phyloP scores from a whole-genome alignment of 2,888 invertebrate species.

The Agrilus cyanescens region DNA sequence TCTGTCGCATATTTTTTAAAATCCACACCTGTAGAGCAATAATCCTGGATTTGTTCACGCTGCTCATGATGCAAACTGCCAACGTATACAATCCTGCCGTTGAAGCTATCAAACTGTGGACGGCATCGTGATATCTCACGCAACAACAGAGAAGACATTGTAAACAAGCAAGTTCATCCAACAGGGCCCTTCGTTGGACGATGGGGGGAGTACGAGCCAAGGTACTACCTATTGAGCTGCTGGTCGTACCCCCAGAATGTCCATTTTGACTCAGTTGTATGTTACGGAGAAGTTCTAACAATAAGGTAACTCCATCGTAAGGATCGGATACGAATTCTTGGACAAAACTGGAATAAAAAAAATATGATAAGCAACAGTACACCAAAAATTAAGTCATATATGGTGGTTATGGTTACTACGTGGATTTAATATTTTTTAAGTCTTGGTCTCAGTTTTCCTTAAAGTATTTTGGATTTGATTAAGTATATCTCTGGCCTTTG shows the following conservation, averaged over 20 bases:
- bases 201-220: slow-evolving; percentile 48
- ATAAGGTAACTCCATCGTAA: slow-evolving; percentile 72
- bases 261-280: slow-evolving; percentile 72
- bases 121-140: slow-evolving; percentile 66
- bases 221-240: slow-evolving; percentile 28
- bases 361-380: neutral
- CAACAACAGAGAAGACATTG: slow-evolving; percentile 77
- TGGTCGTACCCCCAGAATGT: slow-evolving; percentile 26
- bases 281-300: slow-evolving; percentile 74
- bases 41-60: slow-evolving; percentile 73
- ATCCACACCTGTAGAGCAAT: slow-evolving; percentile 67
- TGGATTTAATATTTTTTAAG: too few relatives aligned
- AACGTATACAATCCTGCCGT: slow-evolving; percentile 74
- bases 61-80: slow-evolving; percentile 79
- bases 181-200: slow-evolving; percentile 58
- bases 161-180: slow-evolving; percentile 82
- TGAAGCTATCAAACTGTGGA: slow-evolving; percentile 61
- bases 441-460: too few relatives aligned
- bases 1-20: neutral
- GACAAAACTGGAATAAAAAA: slow-evolving; percentile 59
- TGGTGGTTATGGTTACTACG: too few relatives aligned
- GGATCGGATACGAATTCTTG: slow-evolving; percentile 85
- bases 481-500: too few relatives aligned
- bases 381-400: too few relatives aligned
- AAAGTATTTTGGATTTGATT: too few relatives aligned